phyloP scores from a whole-genome alignment of 2,113 vertebrate species.

The Cyanocitta stelleri region DNA sequence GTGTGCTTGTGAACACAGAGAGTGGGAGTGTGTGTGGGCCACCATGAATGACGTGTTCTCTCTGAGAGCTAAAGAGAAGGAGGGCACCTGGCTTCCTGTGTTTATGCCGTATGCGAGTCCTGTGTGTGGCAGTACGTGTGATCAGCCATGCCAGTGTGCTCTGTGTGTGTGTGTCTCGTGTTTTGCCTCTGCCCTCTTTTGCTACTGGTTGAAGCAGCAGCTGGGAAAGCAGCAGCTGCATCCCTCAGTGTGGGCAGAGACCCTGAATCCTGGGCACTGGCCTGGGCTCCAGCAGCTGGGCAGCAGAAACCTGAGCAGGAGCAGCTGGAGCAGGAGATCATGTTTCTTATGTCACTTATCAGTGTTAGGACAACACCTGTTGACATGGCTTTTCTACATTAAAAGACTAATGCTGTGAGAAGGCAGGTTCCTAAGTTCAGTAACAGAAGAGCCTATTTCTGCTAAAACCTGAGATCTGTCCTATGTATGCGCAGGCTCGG shows the following conservation, averaged over 20 bases:
- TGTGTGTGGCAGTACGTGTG: background rate
- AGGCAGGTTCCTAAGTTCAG: background rate
- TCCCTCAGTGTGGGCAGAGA: background rate
- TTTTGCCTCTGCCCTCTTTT: background rate
- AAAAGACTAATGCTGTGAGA: background rate
- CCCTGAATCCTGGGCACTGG: rapidly evolving
- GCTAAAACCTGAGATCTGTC: background rate
- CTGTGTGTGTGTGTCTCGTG: too few species aligned
- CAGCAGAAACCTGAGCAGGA: background rate
- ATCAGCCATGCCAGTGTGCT: background rate
- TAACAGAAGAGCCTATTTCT: background rate
- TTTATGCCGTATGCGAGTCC: background rate
- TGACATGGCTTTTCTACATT: background rate
- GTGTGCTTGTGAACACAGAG: background rate
- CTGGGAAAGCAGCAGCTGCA: background rate
- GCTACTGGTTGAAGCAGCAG: background rate
- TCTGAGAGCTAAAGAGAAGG: background rate
- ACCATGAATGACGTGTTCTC: background rate
- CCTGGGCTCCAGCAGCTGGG: background rate
- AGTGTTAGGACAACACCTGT: background rate
- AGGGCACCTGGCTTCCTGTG: background rate
- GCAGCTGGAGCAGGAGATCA: background rate
- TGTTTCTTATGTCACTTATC: background rate
- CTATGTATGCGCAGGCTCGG: background rate
- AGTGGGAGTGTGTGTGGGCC: background rate